These are phyloP conservation scores for Perca flavescens DNA, from an alignment of 2,113 vertebrate genomes.

Conservation along the genomic window DNA sequence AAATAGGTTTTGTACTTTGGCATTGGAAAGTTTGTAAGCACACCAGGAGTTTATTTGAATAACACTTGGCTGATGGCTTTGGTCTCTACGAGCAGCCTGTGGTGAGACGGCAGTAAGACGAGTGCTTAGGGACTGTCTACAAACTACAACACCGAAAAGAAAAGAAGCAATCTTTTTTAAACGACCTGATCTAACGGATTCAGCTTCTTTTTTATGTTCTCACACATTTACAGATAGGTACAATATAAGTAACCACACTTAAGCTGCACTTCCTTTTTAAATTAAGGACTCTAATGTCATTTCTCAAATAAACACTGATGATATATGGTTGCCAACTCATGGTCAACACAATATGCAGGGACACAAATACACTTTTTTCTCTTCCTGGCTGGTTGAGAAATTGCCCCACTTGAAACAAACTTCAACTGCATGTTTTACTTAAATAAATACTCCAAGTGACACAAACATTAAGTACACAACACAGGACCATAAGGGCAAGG, in stretches of 20 bases:
- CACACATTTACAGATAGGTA: background rate
- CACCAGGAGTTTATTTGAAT: too few relatives aligned
- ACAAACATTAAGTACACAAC: constrained; percentile 12
- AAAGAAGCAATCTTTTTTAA: background rate
- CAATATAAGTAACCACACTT: background rate
- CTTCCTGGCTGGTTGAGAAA: constrained; percentile 13
- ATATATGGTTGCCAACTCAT: background rate
- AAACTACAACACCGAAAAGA: too few relatives aligned
- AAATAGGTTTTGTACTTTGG: too few relatives aligned
- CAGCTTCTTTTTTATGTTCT: background rate
- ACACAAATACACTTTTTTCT: constrained; percentile 12
- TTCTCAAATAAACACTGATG: constrained; percentile 22
- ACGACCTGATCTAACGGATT: background rate
- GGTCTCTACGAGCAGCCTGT: too few relatives aligned
- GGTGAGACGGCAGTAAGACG: too few relatives aligned
- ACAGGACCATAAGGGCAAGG: background rate
- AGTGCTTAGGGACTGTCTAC: too few relatives aligned
- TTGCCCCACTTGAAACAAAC: constrained; percentile 35
- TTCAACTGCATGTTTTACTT: constrained; percentile 1
- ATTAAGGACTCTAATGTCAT: background rate
- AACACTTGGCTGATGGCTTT: too few relatives aligned
- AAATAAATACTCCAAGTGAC: constrained; percentile 45
- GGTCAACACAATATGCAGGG: background rate
- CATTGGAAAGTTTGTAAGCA: too few relatives aligned
- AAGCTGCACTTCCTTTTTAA: background rate